Evolutionary conservation across 64 coral and sea anemone species (phyloP), one percentile per base, ranked within the genome.

Genomic region (Acropora yongei): DNA sequence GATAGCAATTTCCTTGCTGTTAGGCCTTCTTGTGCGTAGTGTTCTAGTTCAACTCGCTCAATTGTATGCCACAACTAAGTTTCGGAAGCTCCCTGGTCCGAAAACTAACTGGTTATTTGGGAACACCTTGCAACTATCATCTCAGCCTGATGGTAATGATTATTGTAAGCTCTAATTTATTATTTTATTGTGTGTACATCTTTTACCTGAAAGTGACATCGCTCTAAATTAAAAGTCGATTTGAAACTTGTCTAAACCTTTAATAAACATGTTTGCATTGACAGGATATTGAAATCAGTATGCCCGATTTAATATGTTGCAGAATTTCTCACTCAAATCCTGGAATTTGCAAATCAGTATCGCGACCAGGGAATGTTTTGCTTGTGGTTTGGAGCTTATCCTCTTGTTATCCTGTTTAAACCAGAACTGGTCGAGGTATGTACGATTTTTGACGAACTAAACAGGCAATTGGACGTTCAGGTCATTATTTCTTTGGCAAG

Each of bases 61-160:
- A 44, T 86, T 72, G 13, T 49, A 67, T 63, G 46, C 44, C 67
- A 0, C 82, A n/a, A 12, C 53, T 91, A 41, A 39, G 3, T 20
- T 66, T 41, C 83, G 91, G 80, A 91, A 76, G 42, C 8, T 91
- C 12, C 84, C 94, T 8, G 94, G 94, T 44, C 94, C 94, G 1
- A 83, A 88, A 66, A 74, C 86, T 16, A 55, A 17, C 19, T 88
- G 88, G 43, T 53, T 95, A 13, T 78, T 95, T 75, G 94, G 94
- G 10, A 95, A 95, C 8, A 44, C 89, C 0, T 44, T 96, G 74
- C 74, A 83, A n/a, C 82, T 96, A 73, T 63, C 88, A 51, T 47
- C 80, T 6, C 53, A 83, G 65, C 88, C 88, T 0, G 47, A 85
- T 19, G 94, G 89, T 92, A 41, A 65, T 7, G 5, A 77, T 82